These are phyloP conservation scores for Elachura formosa DNA, from an alignment of 2,113 vertebrate species.

Conservation along the genomic window DNA sequence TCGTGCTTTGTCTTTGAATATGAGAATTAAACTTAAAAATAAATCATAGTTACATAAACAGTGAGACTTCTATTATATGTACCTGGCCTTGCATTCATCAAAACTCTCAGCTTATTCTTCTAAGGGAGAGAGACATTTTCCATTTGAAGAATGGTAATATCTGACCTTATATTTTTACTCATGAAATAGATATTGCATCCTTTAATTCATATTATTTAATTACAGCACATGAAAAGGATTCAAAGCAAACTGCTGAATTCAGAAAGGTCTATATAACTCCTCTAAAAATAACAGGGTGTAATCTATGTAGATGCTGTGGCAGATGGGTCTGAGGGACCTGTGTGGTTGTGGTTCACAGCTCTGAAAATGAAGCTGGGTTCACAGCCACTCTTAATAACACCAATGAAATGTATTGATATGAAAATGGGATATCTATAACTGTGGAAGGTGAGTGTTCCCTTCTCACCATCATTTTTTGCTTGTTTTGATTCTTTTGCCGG, in stretches of 20 bases:
- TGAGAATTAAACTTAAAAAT: neutral
- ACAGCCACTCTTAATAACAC: neutral
- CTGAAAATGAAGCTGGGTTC: neutral
- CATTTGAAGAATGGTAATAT: neutral
- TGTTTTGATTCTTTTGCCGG: neutral
- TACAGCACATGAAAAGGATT: neutral
- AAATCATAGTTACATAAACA: neutral
- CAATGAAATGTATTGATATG: neutral
- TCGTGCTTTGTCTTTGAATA: neutral
- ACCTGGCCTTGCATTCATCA: neutral
- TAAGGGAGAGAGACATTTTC: neutral
- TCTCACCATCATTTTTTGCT: neutral
- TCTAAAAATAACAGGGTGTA: neutral
- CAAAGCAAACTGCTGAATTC: neutral
- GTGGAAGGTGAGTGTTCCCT: neutral
- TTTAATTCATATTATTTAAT: neutral
- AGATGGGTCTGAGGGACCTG: neutral
- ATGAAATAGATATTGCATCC: too few relatives aligned
- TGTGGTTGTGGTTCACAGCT: neutral
- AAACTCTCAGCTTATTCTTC: neutral
- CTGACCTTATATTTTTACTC: neutral
- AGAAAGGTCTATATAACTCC: neutral
- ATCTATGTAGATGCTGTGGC: neutral
- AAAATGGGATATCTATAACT: neutral
- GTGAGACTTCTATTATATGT: neutral